Base-by-base conservation (phyloP, 2,888 invertebrate species). In the Hetaerina titia region DNA sequence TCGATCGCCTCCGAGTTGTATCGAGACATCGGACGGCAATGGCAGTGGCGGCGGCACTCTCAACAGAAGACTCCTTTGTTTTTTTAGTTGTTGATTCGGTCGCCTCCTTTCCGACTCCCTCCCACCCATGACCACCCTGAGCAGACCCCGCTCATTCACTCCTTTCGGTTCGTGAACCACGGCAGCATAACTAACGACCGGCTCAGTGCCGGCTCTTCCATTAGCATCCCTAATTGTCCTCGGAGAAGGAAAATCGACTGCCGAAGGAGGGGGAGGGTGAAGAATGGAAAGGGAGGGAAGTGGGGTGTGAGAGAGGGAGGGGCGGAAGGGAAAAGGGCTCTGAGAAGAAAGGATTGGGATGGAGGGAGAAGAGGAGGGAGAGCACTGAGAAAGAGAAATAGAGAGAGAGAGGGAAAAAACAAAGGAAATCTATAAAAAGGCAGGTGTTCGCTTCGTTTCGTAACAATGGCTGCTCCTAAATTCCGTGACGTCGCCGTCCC, bases 391-490 rank as follows among this genome's bases (percentile, higher is more conserved):
- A 31, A 25, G 17, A 13, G 60, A 60, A 25, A 25, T 11, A 92
- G 17, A 22, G 69, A 58, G 89, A 22, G 89, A 13, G 89, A 22
- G 57, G 56, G 92, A 4, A 13, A 31, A 90, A 92, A 92, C 92
- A 92, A 92, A 92, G 92, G 92, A 69, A 74, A 92, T 74, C 69
- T 92, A 92, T 92, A 74, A 92, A 69, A 56, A 74, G 92, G 74
- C 74, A 92, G 92, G 92, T 92, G 92, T 92, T 92, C 69, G 74
- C n/a, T 89, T 89, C 89, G 89, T 89, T 92, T 90, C 90, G 90
- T 90, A 90, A 90, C 90, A 90, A 90, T 90, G 90, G 90, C 90
- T 90, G 90, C 92, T 92, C 74, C 92, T 92, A 56, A 92, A 92
- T 92, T 92, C 74, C 92, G 92, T 92, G 74, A 92, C 92, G 92